Evolutionary conservation across 2,888 invertebrate genomes (phyloP), one percentile per base, ranked within the genome.

Genomic region (Perizoma affinitatum): DNA sequence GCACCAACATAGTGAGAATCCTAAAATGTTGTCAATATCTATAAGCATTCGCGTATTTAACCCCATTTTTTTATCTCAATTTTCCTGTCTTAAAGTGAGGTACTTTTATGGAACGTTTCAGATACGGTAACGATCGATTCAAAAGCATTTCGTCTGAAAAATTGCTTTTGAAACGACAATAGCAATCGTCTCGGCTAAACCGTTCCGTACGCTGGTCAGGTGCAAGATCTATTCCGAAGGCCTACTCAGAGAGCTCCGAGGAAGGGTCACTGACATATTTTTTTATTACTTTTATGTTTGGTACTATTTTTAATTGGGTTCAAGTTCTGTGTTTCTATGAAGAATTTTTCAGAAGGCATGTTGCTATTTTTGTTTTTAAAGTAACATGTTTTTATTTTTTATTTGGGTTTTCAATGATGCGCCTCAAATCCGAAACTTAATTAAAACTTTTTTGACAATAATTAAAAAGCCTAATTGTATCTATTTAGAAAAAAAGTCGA

Each of bases 211-310:
- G 61, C 68, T 62, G 56, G 84, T 84, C 88, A 87, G 87, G 86
- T 87, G 85, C 82, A 82, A 77, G 75, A 72, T 78, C 82, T 81
- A 86, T 87, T 84, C 78, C 70, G 72, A 41, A 35, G 46, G 45
- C 47, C 56, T 57, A 60, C 46, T 48, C 34, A 57, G 57, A 57
- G 51, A 40, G 56, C 33, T 40, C 35, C n/a, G 40, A 56, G 11
- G 49, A 40, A 54, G 6, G 44, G 42, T 22, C 48, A 36, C 4
- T 36, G 36, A n/a, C 45, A 6, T 45, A 22, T 4, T 22, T 45
- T 45, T 45, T 7, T 22, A 45, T 45, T 22, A 45, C 33, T 34
- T 46, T 8, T 46, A 22, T 22, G 22, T 22, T 22, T 22, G 22
- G 22, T 22, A 22, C 22, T 22, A 22, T 22, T 22, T 22, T 22